phyloP scores from a whole-genome alignment of 2,888 invertebrate species.

The Ennomos fuscantarius region DNA sequence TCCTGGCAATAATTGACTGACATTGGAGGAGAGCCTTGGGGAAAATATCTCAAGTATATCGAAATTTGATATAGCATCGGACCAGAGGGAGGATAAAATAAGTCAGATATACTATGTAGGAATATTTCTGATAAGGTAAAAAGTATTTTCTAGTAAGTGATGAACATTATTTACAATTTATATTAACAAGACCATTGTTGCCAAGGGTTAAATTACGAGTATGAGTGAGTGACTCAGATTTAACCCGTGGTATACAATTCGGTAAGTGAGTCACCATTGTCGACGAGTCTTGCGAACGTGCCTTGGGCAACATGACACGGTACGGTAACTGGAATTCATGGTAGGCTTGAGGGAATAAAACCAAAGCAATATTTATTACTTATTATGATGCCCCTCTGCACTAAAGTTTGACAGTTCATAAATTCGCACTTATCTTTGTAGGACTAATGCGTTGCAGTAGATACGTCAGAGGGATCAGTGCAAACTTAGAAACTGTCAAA shows the following conservation, averaged over 20 bases:
- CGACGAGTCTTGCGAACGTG: slow-evolving; percentile 7
- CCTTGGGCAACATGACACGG: slow-evolving; percentile 16
- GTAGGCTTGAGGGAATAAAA: slow-evolving; percentile 11
- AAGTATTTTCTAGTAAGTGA: background rate
- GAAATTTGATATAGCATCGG: slow-evolving; percentile 6
- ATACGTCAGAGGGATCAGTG: no score
- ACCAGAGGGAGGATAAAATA: slow-evolving; percentile 3
- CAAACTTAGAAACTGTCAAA: no score
- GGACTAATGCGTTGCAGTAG: no score
- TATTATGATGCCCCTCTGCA: no score
- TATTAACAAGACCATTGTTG: no score
- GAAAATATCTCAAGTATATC: slow-evolving; percentile 2
- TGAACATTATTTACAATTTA: background rate
- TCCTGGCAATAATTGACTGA: slow-evolving; percentile 12
- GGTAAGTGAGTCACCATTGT: slow-evolving; percentile 14
- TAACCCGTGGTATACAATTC: slow-evolving; percentile 2
- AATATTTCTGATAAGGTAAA: background rate
- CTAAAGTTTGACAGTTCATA: no score
- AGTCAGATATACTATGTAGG: slow-evolving; percentile 1
- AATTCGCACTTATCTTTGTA: no score
- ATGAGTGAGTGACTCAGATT: no score
- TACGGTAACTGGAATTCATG: slow-evolving; percentile 16
- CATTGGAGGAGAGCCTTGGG: background rate
- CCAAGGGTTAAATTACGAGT: no score
- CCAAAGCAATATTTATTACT: background rate